Conservation (phyloP, 2,113 vertebrate genomes). For the Seriola rivoliana region DNA sequence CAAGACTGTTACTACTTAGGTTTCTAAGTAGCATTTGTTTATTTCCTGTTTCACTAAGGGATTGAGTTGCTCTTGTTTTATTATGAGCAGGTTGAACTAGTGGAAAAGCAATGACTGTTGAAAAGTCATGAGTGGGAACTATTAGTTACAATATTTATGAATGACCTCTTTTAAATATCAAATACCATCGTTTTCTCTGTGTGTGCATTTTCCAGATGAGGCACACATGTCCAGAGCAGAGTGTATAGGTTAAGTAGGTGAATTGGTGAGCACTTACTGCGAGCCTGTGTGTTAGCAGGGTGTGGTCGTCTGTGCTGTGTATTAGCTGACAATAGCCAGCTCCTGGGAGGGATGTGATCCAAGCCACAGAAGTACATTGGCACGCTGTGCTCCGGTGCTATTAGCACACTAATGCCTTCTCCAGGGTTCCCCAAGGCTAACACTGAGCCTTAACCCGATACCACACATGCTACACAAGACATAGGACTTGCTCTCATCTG, state of each 20-base stretch:
- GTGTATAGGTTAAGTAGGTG: conserved; percentile 70
- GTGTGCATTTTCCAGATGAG: conserved; percentile 50
- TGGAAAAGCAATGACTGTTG: conserved; percentile 1
- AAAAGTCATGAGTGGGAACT: conserved; percentile 14
- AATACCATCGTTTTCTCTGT: conserved; percentile 38
- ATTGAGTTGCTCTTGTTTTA: conserved; percentile 35
- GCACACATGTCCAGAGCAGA: conserved; percentile 40
- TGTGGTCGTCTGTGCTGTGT: conserved; percentile 51
- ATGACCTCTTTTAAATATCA: conserved; percentile 19
- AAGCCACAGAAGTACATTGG: conserved; percentile 67
- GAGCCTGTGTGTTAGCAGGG: conserved; percentile 39
- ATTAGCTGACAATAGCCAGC: conserved; percentile 68
- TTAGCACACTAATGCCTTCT: conserved; percentile 79
- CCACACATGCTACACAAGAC: conserved; percentile 77
- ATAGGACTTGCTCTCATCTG: conserved; percentile 51
- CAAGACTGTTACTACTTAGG: conserved; percentile 46
- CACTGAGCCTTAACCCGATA: conserved; percentile 71
- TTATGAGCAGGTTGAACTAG: conserved; percentile 13
- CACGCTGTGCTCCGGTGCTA: conserved; percentile 51
- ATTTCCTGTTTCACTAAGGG: conserved; percentile 50
- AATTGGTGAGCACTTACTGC: conserved; percentile 44
- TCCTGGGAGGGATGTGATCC: conserved; percentile 66
- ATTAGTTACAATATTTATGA: conserved; percentile 14
- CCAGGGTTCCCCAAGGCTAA: conserved; percentile 74
- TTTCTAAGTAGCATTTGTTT: conserved; percentile 61